These are phyloP conservation scores for Hybognathus amarus DNA, from an alignment of 2,797 vertebrate species.

Conservation along the genomic window DNA sequence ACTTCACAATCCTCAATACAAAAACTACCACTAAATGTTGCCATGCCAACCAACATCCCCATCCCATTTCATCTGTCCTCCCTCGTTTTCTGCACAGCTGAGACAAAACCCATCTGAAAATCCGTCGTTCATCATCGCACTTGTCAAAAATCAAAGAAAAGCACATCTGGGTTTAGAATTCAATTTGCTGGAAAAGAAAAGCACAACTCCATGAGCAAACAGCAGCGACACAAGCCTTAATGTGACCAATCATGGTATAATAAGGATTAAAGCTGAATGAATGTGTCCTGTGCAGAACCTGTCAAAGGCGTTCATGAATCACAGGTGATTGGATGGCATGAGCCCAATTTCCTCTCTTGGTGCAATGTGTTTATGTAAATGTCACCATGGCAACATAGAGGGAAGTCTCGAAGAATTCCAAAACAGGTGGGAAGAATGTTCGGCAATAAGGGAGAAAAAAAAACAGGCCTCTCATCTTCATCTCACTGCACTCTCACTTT, in stretches of 20 bases:
- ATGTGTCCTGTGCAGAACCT: constrained; percentile 24
- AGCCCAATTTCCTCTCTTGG: constrained; percentile 24
- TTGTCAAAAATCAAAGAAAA: constrained; percentile 37
- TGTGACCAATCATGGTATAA: constrained; percentile 14
- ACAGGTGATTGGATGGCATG: constrained; percentile 33
- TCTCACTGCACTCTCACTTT: not conserved
- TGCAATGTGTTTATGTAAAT: constrained; percentile 45
- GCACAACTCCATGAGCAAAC: not conserved
- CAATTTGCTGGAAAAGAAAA: constrained; percentile 13
- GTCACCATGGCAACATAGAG: constrained; percentile 52
- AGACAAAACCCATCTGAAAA: constrained; percentile 38
- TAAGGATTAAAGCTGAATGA: constrained; percentile 34
- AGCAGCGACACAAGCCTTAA: not conserved
- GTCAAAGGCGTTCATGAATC: constrained; percentile 35
- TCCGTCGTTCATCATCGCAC: constrained; percentile 37
- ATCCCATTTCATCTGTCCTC: constrained; percentile 50
- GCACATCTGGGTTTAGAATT: not conserved
- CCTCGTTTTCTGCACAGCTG: constrained; percentile 41
- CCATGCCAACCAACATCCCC: constrained; percentile 49
- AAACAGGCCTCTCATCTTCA: constrained; percentile 2
- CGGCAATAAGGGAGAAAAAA: not conserved
- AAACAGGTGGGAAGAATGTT: constrained; percentile 25
- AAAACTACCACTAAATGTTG: constrained; percentile 41
- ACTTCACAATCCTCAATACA: constrained; percentile 28
- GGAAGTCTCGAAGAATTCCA: constrained; percentile 28